A percentile compares a stretch with the other conserved stretches of the same genome.
These are phyloP conservation scores for Neocrepidodera transversa DNA, from an alignment of 2,888 invertebrate genomes.

Conservation along the genomic window DNA sequence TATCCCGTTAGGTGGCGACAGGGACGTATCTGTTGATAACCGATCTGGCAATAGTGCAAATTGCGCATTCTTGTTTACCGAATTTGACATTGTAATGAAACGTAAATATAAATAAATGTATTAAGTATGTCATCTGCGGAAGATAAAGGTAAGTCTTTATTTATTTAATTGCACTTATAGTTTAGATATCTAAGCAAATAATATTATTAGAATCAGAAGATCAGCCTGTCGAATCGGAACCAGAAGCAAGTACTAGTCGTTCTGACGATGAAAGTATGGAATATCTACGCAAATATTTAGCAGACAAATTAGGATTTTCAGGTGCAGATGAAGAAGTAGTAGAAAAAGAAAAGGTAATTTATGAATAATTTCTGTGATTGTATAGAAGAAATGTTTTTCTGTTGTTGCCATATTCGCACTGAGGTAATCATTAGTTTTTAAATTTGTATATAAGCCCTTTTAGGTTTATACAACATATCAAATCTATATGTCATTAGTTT, in stretches of 20 bases:
- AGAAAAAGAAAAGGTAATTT: conserved; percentile 45
- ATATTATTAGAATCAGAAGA: conserved; percentile 10
- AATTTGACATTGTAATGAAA: too few species aligned
- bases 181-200: neutral
- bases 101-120: too few species aligned
- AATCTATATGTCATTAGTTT: too few species aligned
- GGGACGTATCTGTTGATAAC: too few species aligned
- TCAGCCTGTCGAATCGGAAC: conserved; percentile 2
- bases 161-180: neutral
- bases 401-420: neutral
- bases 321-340: conserved; percentile 56
- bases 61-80: too few species aligned
- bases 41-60: too few species aligned
- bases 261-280: conserved; percentile 63
- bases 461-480: too few species aligned
- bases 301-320: conserved; percentile 69
- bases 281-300: conserved; percentile 69
- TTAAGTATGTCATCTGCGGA: conserved; percentile 20
- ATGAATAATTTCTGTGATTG: conserved; percentile 17
- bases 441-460: too few species aligned
- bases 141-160: conserved; percentile 13
- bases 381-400: neutral
- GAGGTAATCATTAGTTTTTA: conserved; percentile 8
- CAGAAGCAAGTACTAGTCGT: conserved; percentile 10
- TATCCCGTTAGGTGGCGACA: too few species aligned